These are phyloP conservation scores for Zapornia atra DNA, from an alignment of 2,113 vertebrate species.

Conservation along the genomic window DNA sequence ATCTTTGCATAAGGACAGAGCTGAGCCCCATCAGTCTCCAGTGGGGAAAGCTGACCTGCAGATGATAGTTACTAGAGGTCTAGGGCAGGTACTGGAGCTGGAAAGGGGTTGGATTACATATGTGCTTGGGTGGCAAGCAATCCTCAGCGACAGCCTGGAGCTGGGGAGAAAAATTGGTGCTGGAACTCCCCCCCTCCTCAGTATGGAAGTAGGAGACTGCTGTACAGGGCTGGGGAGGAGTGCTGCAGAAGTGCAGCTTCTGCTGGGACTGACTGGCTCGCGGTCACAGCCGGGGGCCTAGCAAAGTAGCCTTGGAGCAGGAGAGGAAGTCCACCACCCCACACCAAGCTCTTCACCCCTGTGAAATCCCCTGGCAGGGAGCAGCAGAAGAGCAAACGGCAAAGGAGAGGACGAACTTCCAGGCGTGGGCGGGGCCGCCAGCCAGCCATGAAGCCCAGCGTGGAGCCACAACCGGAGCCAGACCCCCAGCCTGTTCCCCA, in stretches of 20 bases:
- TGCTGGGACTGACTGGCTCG: background rate
- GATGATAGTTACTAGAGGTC: background rate
- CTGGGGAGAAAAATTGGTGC: background rate
- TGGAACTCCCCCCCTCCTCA: accelerated
- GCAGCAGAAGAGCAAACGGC: background rate
- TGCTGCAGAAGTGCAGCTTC: background rate
- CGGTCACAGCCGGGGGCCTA: accelerated
- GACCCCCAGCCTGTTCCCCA: background rate
- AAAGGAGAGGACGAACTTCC: constrained; percentile 12
- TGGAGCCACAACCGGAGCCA: background rate
- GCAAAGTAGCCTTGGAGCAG: background rate
- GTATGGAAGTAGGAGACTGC: background rate
- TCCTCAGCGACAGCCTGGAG: accelerated
- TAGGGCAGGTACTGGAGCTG: accelerated
- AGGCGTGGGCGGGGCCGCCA: background rate
- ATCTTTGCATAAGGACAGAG: background rate
- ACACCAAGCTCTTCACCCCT: background rate
- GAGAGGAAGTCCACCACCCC: background rate
- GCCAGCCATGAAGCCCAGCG: background rate
- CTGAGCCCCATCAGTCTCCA: background rate
- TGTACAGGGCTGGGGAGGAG: accelerated
- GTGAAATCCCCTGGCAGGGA: constrained; percentile 42
- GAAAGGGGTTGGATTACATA: accelerated
- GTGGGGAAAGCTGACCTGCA: background rate
- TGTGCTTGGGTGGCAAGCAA: background rate